Base-by-base conservation (phyloP, 2,888 invertebrate genomes). In the Cheilosia grossa region DNA sequence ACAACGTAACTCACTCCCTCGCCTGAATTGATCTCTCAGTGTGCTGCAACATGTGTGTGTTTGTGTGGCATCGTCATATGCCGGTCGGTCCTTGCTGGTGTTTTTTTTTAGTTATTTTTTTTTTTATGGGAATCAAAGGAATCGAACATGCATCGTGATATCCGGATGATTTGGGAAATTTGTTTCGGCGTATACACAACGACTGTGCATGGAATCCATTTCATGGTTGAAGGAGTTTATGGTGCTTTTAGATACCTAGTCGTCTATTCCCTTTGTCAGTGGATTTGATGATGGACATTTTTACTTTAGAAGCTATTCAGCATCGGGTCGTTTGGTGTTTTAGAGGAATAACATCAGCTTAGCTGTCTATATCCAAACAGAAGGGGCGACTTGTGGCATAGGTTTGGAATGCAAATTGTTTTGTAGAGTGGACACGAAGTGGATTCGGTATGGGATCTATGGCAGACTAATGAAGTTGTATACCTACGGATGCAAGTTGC, bases 161-260 rank as follows among this genome's bases (percentile, higher is more conserved):
- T 83, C 79, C 83, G 74, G 83, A 80, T 83, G 79, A 80, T 83
- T 83, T 74, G 79, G 83, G 47, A 80, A 83, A 79, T 83, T 80
- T 83, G 79, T 83, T 74, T 64, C 74, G 49, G 51, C 44, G 64
- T 63, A 30, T 6, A 9, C 30, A 54, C 42, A 33, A 56, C 69
- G 40, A 30, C 33, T 61, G 73, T 47, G 40, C 42, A 44, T 37
- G 37, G 64, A 53, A 73, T 67, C 27, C 58, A 79, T 83, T 83
- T 79, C 74, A 83, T 58, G 83, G 83, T 58, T 69, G 69, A 74
- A 17, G 40, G 47, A 56, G 69, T 70, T 79, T 79, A 79, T 83
- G 74, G 53, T 69, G 47, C 42, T 63, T 61, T 49, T 21, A 7
- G 47, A 75, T 51, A 27, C 21, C 7, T 54, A 21, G 10, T 3